These are phyloP conservation scores for Oasisia sp. DNA, from an alignment of 2,888 invertebrate species.

Conservation along the genomic window DNA sequence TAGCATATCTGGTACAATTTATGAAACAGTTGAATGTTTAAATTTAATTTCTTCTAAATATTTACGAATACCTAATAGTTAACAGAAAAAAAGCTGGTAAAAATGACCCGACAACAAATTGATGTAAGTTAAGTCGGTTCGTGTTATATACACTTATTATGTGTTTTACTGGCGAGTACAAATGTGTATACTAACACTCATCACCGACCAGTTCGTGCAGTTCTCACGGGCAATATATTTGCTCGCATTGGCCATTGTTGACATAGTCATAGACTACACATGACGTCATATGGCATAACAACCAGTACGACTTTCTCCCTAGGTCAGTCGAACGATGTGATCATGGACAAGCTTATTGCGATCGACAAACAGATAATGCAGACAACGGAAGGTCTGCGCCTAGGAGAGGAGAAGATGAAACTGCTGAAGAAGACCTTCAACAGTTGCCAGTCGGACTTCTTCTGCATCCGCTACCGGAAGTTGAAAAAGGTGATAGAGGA, in stretches of 20 bases:
- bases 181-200: background rate
- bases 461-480: background rate
- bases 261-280: background rate
- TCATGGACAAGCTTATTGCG: background rate
- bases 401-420: background rate
- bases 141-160: no score
- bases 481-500: background rate
- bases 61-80: no score
- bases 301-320: background rate
- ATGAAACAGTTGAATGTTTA: no score
- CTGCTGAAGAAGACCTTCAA: background rate
- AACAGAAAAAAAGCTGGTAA: no score
- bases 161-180: background rate
- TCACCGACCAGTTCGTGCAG: background rate
- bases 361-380: background rate
- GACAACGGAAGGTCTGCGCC: background rate
- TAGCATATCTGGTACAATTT: no score
- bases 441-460: background rate
- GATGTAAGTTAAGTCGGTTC: no score
- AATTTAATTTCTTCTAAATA: no score
- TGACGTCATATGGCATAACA: background rate
- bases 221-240: background rate
- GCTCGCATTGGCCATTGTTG: background rate
- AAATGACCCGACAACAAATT: no score
- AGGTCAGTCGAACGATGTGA: background rate